Percentiles rank a stretch among this genome's conserved stretches.
phyloP scores from a whole-genome alignment of 2,113 vertebrate genomes.

The Micromys minutus region DNA sequence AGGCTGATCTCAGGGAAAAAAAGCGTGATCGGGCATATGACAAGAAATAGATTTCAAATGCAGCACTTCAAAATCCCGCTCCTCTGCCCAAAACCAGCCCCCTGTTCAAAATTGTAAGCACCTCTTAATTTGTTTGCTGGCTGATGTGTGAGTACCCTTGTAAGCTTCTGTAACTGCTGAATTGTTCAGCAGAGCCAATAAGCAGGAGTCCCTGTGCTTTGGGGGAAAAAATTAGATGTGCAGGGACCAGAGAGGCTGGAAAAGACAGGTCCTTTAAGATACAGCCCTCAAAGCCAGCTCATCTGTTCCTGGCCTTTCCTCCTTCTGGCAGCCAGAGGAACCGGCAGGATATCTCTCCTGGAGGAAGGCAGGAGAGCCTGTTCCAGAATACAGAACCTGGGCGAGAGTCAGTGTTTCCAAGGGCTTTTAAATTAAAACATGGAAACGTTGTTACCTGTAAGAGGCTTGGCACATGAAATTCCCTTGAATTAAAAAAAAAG shows the following conservation, averaged over 20 bases:
- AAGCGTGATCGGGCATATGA: conserved; percentile 74
- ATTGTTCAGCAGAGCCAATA: conserved; percentile 77
- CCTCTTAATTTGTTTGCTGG: conserved; percentile 81
- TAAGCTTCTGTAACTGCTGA: conserved; percentile 71
- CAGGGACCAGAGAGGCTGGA: not conserved
- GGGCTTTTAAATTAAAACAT: not conserved
- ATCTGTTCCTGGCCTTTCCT: conserved; percentile 41
- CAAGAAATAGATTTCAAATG: conserved; percentile 83
- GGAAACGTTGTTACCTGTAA: not conserved
- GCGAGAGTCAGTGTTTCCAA: not conserved
- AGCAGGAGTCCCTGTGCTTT: conserved; percentile 71
- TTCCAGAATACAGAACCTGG: not conserved
- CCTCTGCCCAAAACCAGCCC: conserved; percentile 77
- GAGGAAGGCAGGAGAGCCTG: conserved; percentile 11
- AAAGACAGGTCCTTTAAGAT: conserved; percentile 48
- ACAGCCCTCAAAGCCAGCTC: conserved; percentile 50
- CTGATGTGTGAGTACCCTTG: conserved; percentile 75
- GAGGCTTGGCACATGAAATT: not conserved
- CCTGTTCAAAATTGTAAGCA: conserved; percentile 75
- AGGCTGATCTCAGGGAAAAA: conserved; percentile 80
- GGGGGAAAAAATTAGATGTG: not conserved
- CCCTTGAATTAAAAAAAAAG: not conserved
- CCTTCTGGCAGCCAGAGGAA: not conserved
- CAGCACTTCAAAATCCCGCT: conserved; percentile 75
- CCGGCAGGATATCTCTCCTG: not conserved